Evolutionary conservation across 2,113 vertebrate species (phyloP).

Genomic region (Phaetusa simplex): DNA sequence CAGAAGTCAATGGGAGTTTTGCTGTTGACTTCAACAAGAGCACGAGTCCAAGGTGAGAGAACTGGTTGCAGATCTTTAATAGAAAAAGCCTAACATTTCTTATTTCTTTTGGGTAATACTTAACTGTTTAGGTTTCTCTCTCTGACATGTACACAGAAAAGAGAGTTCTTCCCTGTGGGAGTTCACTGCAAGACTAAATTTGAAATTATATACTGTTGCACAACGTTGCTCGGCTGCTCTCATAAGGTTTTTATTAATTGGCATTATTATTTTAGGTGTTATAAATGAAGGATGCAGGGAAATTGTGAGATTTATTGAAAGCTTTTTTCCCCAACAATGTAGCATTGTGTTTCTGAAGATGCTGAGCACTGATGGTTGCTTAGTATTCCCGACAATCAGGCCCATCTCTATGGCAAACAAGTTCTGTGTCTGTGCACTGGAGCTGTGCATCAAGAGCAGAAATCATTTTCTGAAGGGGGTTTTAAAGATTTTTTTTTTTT

Average conservation of each 20-base stretch:
- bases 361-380: background rate
- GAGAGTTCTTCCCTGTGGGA: background rate
- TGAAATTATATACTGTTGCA: background rate
- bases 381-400: background rate
- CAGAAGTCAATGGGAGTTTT: conserved; percentile 15
- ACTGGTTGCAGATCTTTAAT: background rate
- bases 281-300: background rate
- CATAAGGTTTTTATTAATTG: background rate
- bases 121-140: background rate
- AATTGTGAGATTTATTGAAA: background rate
- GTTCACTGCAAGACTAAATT: background rate
- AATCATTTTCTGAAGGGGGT: accelerated
- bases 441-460: background rate
- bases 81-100: background rate
- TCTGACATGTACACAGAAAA: background rate
- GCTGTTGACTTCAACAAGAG: conserved; percentile 13
- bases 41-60: background rate
- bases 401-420: background rate
- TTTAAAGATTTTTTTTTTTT: background rate
- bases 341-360: background rate
- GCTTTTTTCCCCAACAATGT: background rate
- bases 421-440: background rate
- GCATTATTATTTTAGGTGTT: background rate
- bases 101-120: background rate
- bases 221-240: background rate